A percentile compares a stretch with the other conserved stretches of the same genome.
These are phyloP conservation scores for Enteromius viviparus DNA, from an alignment of 2,797 vertebrate species.

Conservation along the genomic window DNA sequence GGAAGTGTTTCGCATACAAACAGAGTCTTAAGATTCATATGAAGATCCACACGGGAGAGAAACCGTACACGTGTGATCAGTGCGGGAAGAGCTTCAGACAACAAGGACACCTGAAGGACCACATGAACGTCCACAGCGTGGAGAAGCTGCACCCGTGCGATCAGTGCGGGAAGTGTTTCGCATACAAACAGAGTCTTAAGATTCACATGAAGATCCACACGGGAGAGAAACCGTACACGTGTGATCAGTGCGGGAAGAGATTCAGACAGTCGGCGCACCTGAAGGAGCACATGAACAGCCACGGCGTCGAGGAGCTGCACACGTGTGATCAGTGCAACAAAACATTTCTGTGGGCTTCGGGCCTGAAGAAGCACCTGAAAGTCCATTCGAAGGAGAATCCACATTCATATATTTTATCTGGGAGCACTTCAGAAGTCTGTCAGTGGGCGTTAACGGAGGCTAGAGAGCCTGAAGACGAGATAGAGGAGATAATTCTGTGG, in stretches of 20 bases:
- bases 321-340: neutral
- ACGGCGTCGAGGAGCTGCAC: neutral
- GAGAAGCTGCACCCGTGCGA: neutral
- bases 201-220: neutral
- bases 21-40: neutral
- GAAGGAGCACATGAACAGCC: neutral
- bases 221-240: neutral
- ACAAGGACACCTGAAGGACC: neutral
- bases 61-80: neutral
- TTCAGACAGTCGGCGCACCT: neutral
- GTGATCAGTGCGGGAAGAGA: neutral
- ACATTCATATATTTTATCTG: neutral
- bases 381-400: neutral
- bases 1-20: neutral
- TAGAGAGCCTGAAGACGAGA: neutral
- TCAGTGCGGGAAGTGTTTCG: neutral
- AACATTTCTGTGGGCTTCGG: neutral
- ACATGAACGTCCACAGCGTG: neutral
- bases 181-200: slow-evolving; percentile 1
- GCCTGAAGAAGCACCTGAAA: neutral
- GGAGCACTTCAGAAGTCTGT: neutral
- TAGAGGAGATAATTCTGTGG: neutral
- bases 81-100: neutral
- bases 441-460: neutral
- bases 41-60: neutral